Evolutionary conservation across 1,140 invertebrate genomes (phyloP), one percentile per base, ranked within the genome.

Genomic region (Pachyrhynchus sulphureomaculatus): DNA sequence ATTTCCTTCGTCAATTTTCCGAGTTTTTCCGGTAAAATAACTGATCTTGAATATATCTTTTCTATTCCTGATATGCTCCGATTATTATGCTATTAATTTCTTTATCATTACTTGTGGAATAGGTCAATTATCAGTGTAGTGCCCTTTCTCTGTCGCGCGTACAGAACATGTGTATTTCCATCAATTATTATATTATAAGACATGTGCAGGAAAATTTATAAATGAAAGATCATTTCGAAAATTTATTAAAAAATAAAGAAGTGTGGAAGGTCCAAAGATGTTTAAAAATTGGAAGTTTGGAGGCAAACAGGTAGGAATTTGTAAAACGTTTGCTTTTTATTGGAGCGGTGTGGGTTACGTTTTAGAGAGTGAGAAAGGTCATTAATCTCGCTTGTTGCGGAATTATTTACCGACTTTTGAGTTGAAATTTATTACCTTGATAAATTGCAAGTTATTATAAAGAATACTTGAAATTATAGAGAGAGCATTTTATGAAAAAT

Each of bases 261-360:
- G 12, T 10, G 8, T 29, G 1, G 26, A 9, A 10, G 26, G 26
- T 2, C 5, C 26, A 9, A 17, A 41, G n/a, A 73, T 73, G 71
- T 73, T 73, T 61, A 73, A 70, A 56, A 42, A 59, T 32, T 73
- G 71, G 71, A 70, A 68, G 57, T 73, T 73, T 42, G 71, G 70
- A 54, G 72, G 51, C 45, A 66, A 66, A 54, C 59, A 72, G 71
- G 71, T 73, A 49, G 34, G 57, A 49, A 36, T 10, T 37, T 5
- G 10, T 47, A 17, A 20, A 39, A n/a, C 15, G 18, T 17, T 29
- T 39, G 8, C 29, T 9, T 21, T 23, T 34, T 34, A 13, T 6
- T 29, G 24, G 3, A 17, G 15, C 15, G 45, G 37, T 10, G 15
- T 54, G 26, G 39, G 34, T 24, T 15, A 34, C 23, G 13, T 20